Evolutionary conservation across 23 tunicate species (phyloP).

Genomic region (Ciona savignyi): DNA sequence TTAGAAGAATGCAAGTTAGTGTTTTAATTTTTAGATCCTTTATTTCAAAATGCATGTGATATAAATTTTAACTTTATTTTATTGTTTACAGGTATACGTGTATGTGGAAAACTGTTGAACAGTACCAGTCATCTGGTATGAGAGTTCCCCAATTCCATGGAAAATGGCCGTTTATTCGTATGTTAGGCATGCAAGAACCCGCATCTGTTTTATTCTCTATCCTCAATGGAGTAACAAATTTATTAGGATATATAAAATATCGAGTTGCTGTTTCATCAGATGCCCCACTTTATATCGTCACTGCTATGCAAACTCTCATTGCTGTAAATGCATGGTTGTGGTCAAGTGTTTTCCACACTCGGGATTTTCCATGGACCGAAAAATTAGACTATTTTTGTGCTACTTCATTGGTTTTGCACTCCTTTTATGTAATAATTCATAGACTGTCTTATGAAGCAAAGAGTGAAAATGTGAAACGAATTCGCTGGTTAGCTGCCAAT

Average conservation of each 20-base stretch:
- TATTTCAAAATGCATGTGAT: not conserved
- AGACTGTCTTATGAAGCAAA: slow-evolving; percentile 1
- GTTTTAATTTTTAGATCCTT: too few species aligned
- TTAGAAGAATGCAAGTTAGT: slow-evolving; percentile 57
- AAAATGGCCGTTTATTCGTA: slow-evolving; percentile 80
- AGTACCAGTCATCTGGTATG: not conserved
- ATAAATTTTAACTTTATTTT: not conserved
- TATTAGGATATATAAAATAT: slow-evolving; percentile 25
- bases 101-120: slow-evolving; percentile 72
- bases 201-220: slow-evolving; percentile 80
- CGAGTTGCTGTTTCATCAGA: slow-evolving; percentile 18
- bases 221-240: slow-evolving; percentile 43
- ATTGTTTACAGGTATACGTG: slow-evolving; percentile 69
- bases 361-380: slow-evolving; percentile 71
- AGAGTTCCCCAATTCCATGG: slow-evolving; percentile 73
- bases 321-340: slow-evolving; percentile 74
- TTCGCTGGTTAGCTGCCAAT: slow-evolving; percentile 10
- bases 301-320: slow-evolving; percentile 22
- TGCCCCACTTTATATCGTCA: slow-evolving; percentile 30
- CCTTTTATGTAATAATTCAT: slow-evolving; percentile 30
- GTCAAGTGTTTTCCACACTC: slow-evolving; percentile 68
- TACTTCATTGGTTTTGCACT: slow-evolving; percentile 44
- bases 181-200: slow-evolving; percentile 78
- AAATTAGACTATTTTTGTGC: slow-evolving; percentile 90
- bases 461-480: not conserved